These are phyloP conservation scores for Mythimna lalbum DNA, from an alignment of 2,888 invertebrate species.

Conservation along the genomic window DNA sequence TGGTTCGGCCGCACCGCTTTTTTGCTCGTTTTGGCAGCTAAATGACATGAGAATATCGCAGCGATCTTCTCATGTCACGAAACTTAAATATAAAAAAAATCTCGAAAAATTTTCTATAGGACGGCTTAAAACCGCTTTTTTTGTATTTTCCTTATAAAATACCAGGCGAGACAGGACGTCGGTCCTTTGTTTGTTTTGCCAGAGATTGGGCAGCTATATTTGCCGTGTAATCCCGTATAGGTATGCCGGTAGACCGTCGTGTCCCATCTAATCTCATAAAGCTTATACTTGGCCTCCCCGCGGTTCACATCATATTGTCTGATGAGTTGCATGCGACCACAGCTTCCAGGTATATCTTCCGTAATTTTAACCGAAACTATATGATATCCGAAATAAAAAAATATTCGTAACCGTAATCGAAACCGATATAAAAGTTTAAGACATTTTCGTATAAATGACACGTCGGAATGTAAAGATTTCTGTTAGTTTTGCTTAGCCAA, in stretches of 20 bases:
- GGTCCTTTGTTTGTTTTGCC: slow-evolving; percentile 53
- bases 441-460: too few relatives aligned
- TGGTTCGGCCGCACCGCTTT: too few relatives aligned
- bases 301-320: slow-evolving; percentile 68
- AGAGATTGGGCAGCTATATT: slow-evolving; percentile 46
- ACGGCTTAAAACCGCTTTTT: slow-evolving; percentile 17
- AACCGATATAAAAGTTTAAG: too few relatives aligned
- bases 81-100: background rate
- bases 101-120: background rate
- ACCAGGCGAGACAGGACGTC: slow-evolving; percentile 41
- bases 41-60: too few relatives aligned
- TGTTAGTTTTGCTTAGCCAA: too few relatives aligned
- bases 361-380: too few relatives aligned
- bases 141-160: slow-evolving; percentile 57
- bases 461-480: too few relatives aligned
- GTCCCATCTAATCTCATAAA: slow-evolving; percentile 78
- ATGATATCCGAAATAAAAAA: too few relatives aligned
- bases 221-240: slow-evolving; percentile 46
- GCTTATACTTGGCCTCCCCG: slow-evolving; percentile 75
- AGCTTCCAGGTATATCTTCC: slow-evolving; percentile 57
- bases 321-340: slow-evolving; percentile 66
- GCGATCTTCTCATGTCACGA: too few relatives aligned
- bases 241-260: slow-evolving; percentile 58
- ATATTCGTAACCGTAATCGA: too few relatives aligned
- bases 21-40: too few relatives aligned